Percentiles rank a stretch among this genome's conserved stretches.
Evolutionary conservation across 2,888 invertebrate species (phyloP).

Genomic region (Spialia ferax): DNA sequence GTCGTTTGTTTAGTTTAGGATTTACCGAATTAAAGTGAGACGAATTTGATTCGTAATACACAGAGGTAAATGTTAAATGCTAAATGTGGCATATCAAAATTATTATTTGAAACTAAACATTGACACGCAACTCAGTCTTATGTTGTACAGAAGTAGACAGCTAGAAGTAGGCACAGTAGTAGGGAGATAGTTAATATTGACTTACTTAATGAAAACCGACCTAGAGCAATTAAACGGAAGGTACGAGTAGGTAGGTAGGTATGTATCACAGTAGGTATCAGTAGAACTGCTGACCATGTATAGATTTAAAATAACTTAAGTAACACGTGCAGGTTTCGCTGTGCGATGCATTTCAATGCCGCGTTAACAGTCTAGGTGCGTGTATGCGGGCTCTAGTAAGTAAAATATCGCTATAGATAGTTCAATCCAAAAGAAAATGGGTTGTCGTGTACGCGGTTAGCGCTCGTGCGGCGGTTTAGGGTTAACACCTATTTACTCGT

Average conservation of each 20-base stretch:
- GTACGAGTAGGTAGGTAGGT: no score
- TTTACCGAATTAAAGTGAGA: not conserved
- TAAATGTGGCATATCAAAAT: not conserved
- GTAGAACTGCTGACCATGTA: not conserved
- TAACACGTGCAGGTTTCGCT: slow-evolving; percentile 7
- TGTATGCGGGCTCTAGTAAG: slow-evolving; percentile 4
- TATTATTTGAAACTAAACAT: no score
- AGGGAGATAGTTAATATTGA: no score
- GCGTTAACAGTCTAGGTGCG: slow-evolving; percentile 11
- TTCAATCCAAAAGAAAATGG: slow-evolving; percentile 46
- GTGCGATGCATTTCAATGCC: slow-evolving; percentile 5
- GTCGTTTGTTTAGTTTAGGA: not conserved
- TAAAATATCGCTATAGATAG: slow-evolving; percentile 30
- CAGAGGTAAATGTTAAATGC: not conserved
- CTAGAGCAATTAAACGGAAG: no score
- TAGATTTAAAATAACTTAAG: not conserved
- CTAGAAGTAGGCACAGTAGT: no score
- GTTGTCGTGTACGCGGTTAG: slow-evolving; percentile 45
- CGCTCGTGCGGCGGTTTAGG: slow-evolving; percentile 26
- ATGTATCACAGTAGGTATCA: not conserved
- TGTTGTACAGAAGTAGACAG: no score
- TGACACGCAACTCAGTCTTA: no score
- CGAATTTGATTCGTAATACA: not conserved
- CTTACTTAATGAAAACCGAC: no score
- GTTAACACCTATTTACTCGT: slow-evolving; percentile 7